Percentiles rank a stretch among this genome's conserved stretches.
These are phyloP conservation scores for Mormyrus lacerda DNA, from an alignment of 2,113 vertebrate genomes.

Conservation along the genomic window DNA sequence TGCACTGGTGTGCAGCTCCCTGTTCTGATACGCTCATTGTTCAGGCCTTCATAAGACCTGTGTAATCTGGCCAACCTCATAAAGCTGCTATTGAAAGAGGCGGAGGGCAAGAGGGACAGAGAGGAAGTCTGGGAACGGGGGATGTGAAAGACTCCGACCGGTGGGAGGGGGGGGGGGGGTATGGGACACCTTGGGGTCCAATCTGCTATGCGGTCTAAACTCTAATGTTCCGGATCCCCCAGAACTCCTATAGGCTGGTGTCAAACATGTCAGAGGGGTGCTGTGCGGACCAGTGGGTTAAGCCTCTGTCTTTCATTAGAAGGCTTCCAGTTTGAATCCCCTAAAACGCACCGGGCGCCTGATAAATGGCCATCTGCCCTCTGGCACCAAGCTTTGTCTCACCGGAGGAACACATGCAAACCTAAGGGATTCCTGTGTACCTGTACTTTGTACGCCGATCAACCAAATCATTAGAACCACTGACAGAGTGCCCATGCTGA, in stretches of 20 bases:
- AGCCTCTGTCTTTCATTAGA: not conserved
- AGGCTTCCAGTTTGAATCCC: not conserved
- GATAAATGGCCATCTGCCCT: not conserved
- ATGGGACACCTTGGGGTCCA: not conserved
- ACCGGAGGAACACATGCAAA: not conserved
- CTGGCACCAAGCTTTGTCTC: not conserved
- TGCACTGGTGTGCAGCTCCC: not conserved
- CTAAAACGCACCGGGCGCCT: not conserved
- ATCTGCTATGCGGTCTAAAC: not conserved
- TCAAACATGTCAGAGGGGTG: not conserved
- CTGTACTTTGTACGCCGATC: not conserved
- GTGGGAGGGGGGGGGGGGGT: not conserved
- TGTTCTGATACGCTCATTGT: slow-evolving; percentile 23
- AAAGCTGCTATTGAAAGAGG: slow-evolving; percentile 12
- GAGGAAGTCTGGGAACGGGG: slow-evolving; percentile 7
- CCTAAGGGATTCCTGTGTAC: not conserved
- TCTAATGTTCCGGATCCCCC: not conserved
- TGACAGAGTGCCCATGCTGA: not conserved
- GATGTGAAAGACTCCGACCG: not conserved
- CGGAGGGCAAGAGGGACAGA: not conserved
- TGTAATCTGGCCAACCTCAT: slow-evolving; percentile 16
- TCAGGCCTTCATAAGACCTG: slow-evolving; percentile 10
- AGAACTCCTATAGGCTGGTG: not conserved
- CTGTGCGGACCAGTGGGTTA: not conserved
- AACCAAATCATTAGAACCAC: not conserved